Conservation (phyloP, 2,888 invertebrate species). For the Habroteleia sp. region DNA sequence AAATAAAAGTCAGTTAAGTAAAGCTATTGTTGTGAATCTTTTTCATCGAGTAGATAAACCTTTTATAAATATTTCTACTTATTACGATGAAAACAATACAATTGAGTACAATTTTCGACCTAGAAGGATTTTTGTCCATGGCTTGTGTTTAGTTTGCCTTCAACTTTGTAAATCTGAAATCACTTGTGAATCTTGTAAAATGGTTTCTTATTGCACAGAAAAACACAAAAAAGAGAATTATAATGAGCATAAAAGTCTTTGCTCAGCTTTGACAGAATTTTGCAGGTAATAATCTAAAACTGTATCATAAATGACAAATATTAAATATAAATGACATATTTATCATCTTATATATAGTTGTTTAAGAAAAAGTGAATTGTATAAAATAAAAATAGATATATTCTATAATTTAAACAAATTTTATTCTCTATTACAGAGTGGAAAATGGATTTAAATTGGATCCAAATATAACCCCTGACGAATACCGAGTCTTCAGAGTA, state of each 20-base stretch:
- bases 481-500: slow-evolving; percentile 85
- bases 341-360: slow-evolving; percentile 1
- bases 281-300: slow-evolving; percentile 81
- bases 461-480: slow-evolving; percentile 82
- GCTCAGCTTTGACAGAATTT: slow-evolving; percentile 84
- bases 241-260: slow-evolving; percentile 84
- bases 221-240: slow-evolving; percentile 85
- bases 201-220: slow-evolving; percentile 85
- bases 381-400: slow-evolving; percentile 2
- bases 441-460: slow-evolving; percentile 83
- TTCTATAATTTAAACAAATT: too few species aligned
- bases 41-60: slow-evolving; percentile 45
- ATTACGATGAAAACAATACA: slow-evolving; percentile 83
- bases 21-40: slow-evolving; percentile 16
- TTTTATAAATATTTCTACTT: slow-evolving; percentile 32
- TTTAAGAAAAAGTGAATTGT: background rate
- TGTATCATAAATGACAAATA: too few species aligned
- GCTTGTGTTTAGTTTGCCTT: slow-evolving; percentile 82
- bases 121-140: slow-evolving; percentile 84
- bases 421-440: slow-evolving; percentile 26
- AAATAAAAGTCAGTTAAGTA: background rate
- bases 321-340: background rate
- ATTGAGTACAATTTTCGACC: slow-evolving; percentile 86
- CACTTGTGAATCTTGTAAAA: slow-evolving; percentile 82
- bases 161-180: slow-evolving; percentile 60